These are phyloP conservation scores for Enteromius unitaeniatus DNA, from an alignment of 2,797 vertebrate genomes.

Conservation along the genomic window DNA sequence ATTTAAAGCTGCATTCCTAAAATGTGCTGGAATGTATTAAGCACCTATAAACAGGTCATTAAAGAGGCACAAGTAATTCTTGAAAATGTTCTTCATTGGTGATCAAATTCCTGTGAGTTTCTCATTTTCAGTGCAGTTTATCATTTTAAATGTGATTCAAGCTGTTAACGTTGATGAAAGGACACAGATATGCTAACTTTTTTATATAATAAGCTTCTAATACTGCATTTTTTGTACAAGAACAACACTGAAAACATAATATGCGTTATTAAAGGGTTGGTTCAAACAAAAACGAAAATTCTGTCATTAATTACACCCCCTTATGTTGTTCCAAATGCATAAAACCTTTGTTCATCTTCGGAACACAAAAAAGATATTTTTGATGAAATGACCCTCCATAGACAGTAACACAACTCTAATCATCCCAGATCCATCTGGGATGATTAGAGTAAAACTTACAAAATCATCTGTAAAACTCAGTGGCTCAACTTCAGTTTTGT, in stretches of 20 bases:
- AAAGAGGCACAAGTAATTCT: background rate
- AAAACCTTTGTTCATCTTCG: too few relatives aligned
- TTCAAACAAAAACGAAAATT: too few relatives aligned
- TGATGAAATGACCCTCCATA: too few relatives aligned
- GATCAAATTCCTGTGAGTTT: background rate
- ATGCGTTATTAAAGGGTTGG: background rate
- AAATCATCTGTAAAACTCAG: too few relatives aligned
- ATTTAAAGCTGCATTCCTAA: conserved; percentile 11
- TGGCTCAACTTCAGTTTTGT: too few relatives aligned
- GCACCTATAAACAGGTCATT: too few relatives aligned
- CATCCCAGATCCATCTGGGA: too few relatives aligned
- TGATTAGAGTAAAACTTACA: too few relatives aligned
- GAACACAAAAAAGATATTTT: too few relatives aligned
- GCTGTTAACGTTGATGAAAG: background rate
- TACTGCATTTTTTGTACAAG: background rate
- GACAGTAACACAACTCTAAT: too few relatives aligned
- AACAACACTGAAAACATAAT: background rate
- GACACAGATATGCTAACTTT: background rate
- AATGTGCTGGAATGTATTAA: conserved; percentile 44
- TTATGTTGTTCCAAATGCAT: too few relatives aligned
- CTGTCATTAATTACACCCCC: too few relatives aligned
- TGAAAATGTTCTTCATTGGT: background rate
- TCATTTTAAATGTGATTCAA: background rate
- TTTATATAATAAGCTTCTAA: background rate
- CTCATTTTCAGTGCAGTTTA: background rate